Evolutionary conservation across 2,113 vertebrate genomes (phyloP).

Genomic region (Oreochromis niloticus): DNA sequence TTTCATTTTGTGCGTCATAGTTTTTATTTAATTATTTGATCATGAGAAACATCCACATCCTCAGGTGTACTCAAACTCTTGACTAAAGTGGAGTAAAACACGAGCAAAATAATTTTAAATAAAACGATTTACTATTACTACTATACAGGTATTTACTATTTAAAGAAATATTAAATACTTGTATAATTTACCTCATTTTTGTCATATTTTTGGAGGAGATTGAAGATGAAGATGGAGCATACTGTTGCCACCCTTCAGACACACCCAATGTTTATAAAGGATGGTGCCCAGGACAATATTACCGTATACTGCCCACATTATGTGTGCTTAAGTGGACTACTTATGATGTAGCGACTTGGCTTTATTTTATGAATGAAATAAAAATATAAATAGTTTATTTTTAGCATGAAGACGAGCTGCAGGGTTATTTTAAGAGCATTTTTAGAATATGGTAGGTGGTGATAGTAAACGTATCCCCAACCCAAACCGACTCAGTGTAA

Average conservation of each 20-base stretch:
- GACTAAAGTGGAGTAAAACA: neutral
- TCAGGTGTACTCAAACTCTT: neutral
- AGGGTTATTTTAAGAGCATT: neutral
- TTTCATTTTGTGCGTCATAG: neutral
- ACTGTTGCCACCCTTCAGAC: fast-evolving
- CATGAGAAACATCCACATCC: neutral
- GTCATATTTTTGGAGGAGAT: neutral
- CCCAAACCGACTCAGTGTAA: neutral
- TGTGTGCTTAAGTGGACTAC: neutral
- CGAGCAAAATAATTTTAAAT: fast-evolving
- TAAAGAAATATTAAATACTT: neutral
- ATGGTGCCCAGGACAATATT: fast-evolving
- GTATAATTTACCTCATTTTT: neutral
- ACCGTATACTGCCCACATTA: neutral
- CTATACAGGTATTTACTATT: neutral
- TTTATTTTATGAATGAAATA: neutral
- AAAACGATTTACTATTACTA: fast-evolving
- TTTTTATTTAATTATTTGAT: neutral
- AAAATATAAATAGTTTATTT: neutral
- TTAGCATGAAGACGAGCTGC: fast-evolving
- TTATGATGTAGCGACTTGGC: fast-evolving
- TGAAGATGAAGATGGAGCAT: neutral
- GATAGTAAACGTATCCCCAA: neutral
- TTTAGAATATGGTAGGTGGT: neutral
- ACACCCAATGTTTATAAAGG: fast-evolving